Evolutionary conservation across 2,113 vertebrate genomes (phyloP).

Genomic region (Ciconia stormi): DNA sequence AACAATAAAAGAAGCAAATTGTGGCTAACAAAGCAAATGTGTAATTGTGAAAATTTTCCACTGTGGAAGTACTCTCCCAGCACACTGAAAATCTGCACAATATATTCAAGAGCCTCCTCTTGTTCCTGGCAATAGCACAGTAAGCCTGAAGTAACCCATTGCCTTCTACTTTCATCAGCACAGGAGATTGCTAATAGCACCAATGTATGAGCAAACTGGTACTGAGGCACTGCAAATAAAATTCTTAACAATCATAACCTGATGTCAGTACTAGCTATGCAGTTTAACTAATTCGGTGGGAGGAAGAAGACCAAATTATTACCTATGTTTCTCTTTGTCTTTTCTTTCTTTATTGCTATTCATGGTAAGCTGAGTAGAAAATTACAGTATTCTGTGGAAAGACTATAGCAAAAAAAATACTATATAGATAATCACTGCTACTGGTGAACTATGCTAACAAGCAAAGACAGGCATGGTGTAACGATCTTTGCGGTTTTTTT

Average conservation of each 20-base stretch:
- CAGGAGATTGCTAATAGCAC: neutral
- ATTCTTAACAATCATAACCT: neutral
- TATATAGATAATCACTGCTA: neutral
- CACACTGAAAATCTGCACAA: neutral
- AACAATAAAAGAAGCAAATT: neutral
- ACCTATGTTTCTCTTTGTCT: neutral
- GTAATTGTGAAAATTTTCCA: neutral
- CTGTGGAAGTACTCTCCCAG: neutral
- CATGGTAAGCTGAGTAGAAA: neutral
- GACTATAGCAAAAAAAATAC: neutral
- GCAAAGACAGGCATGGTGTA: neutral
- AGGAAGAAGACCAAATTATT: neutral
- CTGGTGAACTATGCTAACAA: neutral
- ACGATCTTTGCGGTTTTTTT: conserved; percentile 62
- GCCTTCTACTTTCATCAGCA: neutral
- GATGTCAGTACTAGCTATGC: neutral
- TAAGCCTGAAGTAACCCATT: neutral
- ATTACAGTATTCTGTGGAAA: neutral
- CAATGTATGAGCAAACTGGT: neutral
- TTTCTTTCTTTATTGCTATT: neutral
- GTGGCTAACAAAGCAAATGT: neutral
- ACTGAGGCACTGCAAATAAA: neutral
- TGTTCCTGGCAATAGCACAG: neutral
- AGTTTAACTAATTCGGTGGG: neutral
- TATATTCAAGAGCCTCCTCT: neutral